phyloP scores from a whole-genome alignment of 1,140 invertebrate species.

The Ladona fulva region DNA sequence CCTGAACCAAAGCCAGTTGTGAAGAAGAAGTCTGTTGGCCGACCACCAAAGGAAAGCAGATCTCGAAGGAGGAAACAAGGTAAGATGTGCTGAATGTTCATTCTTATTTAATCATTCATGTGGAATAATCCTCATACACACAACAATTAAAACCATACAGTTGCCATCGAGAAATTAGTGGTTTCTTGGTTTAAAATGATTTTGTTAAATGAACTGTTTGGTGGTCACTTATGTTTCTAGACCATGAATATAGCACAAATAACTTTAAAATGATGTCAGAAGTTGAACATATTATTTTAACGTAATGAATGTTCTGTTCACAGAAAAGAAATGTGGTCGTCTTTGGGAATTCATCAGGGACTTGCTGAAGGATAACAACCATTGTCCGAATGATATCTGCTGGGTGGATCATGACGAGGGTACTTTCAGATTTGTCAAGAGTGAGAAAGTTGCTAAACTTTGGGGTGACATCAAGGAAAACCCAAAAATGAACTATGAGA shows the following conservation, averaged over 20 bases:
- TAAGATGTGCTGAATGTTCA: too few species aligned
- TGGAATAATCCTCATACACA: too few species aligned
- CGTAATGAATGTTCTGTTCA: conserved; percentile 22
- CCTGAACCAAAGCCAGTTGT: neutral
- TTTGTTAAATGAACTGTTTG: too few species aligned
- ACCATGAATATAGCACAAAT: too few species aligned
- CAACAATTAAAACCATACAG: too few species aligned
- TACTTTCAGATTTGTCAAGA: conserved; percentile 81
- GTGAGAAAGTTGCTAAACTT: conserved; percentile 78
- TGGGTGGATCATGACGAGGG: conserved; percentile 82
- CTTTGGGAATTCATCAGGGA: conserved; percentile 76
- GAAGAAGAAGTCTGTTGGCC: neutral
- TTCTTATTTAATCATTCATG: too few species aligned
- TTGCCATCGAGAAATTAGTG: too few species aligned
- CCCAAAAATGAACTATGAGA: conserved; percentile 87
- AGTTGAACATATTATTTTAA: too few species aligned
- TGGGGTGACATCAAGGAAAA: conserved; percentile 85
- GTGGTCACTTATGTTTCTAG: too few species aligned
- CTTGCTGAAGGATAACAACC: conserved; percentile 60
- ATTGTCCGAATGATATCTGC: conserved; percentile 70
- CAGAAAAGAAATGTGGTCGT: conserved; percentile 52
- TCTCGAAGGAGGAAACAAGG: neutral
- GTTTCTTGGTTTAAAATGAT: too few species aligned
- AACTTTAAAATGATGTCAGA: too few species aligned
- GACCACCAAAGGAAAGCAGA: neutral